A percentile compares a stretch with the other conserved stretches of the same genome.
phyloP scores from a whole-genome alignment of 1,140 invertebrate species.

The Holotrichia oblita region DNA sequence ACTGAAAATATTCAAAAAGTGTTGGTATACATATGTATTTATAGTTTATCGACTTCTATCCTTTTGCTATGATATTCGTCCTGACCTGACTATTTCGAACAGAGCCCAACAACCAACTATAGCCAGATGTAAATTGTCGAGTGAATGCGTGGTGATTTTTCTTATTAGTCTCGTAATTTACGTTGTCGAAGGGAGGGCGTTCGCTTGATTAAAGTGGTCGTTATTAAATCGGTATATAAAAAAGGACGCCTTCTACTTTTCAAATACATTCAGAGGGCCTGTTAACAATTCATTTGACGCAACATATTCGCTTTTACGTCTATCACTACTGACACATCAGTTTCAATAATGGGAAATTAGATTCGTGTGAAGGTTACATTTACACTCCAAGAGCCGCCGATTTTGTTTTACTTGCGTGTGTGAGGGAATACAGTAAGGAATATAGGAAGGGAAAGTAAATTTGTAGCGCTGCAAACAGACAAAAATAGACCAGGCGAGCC shows the following conservation, averaged over 20 bases:
- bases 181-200: background rate
- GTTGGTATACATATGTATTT: too few relatives aligned
- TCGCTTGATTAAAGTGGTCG: background rate
- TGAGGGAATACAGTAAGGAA: background rate
- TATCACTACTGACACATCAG: background rate
- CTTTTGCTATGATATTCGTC: too few relatives aligned
- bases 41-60: too few relatives aligned
- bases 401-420: background rate
- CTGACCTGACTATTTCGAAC: too few relatives aligned
- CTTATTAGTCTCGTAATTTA: background rate
- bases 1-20: too few relatives aligned
- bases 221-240: background rate
- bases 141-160: background rate
- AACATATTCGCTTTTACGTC: background rate
- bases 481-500: background rate
- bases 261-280: background rate
- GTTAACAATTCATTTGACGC: conserved; percentile 5
- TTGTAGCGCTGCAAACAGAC: background rate
- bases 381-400: background rate
- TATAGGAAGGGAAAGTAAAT: background rate
- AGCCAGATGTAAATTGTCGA: background rate
- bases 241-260: background rate
- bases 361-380: conserved; percentile 20
- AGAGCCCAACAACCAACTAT: too few relatives aligned
- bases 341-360: conserved; percentile 1